Evolutionary conservation across 2,113 vertebrate species (phyloP), one percentile per base, ranked within the genome.

Genomic region (Nerophis lumbriciformis): DNA sequence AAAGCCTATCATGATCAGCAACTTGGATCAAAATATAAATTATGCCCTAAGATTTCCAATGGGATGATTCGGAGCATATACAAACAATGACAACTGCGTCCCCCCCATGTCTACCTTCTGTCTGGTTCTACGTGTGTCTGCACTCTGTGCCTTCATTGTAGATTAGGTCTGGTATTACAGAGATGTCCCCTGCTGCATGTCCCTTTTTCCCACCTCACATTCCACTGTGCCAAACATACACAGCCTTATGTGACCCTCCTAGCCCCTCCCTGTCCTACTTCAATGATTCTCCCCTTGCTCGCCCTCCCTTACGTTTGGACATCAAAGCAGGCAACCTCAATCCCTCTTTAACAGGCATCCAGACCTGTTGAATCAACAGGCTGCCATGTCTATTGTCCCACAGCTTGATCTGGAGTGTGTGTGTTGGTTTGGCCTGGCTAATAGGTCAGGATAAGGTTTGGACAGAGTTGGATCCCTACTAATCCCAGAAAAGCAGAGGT

Each of bases 351-450:
- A 59, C 77, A 53, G 72, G 73, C 78, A 81, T 61, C 63, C 79
- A 82, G 85, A 80, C 76, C 68, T 76, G 71, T 69, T 80, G 81
- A 83, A 85, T 71, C 77, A 89, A 89, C 86, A 89, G 35, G 66
- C 44, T 16, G 66, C 70, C 71, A 48, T 63, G 73, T 63, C 85
- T 66, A 78, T 89, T 89, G 86, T 90, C 65, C 73, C 59, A n/a
- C 42, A 57, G 77, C 81, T 73, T 77, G 73, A 75, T 68, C 71
- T 71, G 79, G 78, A 75, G 82, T 78, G 68, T 67, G 79, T 64
- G 59, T 88, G 83, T 90, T 88, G 80, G 76, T 88, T 88, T 83
- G 80, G 83, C 74, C 66, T 8, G 67, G 80, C 49, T 48, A 48
- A 59, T 68, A 73, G 79, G 77, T 87, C 84, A 81, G 76, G 61